Evolutionary conservation across 92 coral and sea anemone genomes (phyloP), one percentile per base, ranked within the genome.

Genomic region (Virgularia gustaviana): DNA sequence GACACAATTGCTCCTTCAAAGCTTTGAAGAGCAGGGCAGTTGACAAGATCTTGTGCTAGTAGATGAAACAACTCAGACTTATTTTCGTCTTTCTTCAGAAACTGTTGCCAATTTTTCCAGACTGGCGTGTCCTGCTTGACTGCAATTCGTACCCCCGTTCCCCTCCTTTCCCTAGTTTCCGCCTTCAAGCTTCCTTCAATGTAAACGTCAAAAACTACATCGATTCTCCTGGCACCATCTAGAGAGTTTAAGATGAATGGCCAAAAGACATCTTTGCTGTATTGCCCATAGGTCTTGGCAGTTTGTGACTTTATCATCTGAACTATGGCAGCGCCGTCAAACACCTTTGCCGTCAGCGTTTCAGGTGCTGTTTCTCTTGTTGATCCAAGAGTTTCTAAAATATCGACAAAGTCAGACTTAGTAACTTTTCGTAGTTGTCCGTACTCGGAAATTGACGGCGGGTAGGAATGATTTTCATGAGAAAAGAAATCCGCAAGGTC

Each of bases 281-380:
- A 64, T 24, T 64, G 20, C 16, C 63, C 63, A 57, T 27, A 37
- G 22, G 71, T 64, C 35, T 19, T 39, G 6, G 55, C 71, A 41
- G 71, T 22, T 23, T 16, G 9, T 10, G 71, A 23, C 25, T 20
- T 22, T 2, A 25, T 22, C 71, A 64, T 64, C 15, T 64, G 52
- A 2, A 64, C 71, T 23, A 64, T 22, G 25, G 71, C 71, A 18
- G 71, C 53, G 4, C 52, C 71, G 43, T 37, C 53, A 41, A 64
- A 24, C 4, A 39, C 55, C 27, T 57, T 57, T 8, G 38, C 38
- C 34, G 63, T 57, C 63, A 57, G 18, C 16, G 27, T 36, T 55
- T 12, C 31, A 5, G 37, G 37, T 9, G 63, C 20, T 18, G 9
- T 64, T 37, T 37, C 71, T 41, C 23, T 37, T 4, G 53, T 39